These are phyloP conservation scores for Electrona antarctica DNA, from an alignment of 2,113 vertebrate genomes.

Conservation along the genomic window DNA sequence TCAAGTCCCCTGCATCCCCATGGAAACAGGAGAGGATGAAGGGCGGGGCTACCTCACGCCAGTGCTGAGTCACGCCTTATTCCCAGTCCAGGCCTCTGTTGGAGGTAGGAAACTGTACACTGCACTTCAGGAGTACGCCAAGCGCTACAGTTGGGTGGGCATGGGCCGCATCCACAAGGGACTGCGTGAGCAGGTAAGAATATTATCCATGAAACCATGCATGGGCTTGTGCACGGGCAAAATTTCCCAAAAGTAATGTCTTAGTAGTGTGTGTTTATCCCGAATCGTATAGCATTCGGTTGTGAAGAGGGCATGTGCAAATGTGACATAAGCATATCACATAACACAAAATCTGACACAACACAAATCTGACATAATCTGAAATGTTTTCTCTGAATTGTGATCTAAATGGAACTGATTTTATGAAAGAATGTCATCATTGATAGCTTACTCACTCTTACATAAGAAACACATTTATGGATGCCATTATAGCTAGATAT, in stretches of 20 bases:
- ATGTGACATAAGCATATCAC: no score
- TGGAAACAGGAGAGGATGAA: constrained; percentile 74
- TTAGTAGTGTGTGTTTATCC: no score
- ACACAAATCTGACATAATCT: no score
- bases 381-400: no score
- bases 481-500: background rate
- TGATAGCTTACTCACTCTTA: no score
- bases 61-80: constrained; percentile 77
- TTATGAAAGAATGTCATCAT: no score
- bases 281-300: no score
- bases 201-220: background rate
- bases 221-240: background rate
- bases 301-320: no score
- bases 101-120: constrained; percentile 82
- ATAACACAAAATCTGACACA: no score
- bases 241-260: no score
- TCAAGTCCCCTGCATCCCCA: constrained; percentile 68
- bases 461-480: background rate
- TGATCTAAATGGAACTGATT: no score
- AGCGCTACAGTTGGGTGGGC: constrained; percentile 89
- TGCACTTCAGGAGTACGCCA: constrained; percentile 86
- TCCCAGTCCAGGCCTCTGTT: constrained; percentile 75
- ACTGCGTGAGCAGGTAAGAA: constrained; percentile 77
- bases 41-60: constrained; percentile 72
- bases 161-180: constrained; percentile 87